Evolutionary conservation across 1,140 invertebrate species (phyloP).

Genomic region (Drosophila persimilis): DNA sequence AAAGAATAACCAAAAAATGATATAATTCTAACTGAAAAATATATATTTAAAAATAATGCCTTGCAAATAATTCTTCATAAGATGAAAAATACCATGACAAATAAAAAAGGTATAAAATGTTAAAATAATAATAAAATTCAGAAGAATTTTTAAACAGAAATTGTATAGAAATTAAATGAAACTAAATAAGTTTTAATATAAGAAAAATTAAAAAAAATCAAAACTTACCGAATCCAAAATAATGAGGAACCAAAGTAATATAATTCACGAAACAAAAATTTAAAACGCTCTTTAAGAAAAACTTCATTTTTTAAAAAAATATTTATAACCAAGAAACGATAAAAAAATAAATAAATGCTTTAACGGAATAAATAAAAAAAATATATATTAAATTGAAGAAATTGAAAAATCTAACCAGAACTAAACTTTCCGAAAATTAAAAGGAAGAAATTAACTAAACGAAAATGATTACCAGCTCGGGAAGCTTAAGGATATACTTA

Average conservation of each 20-base stretch:
- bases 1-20: constrained; percentile 4
- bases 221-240: constrained; percentile 29
- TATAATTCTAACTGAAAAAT: constrained; percentile 3
- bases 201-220: constrained; percentile 12
- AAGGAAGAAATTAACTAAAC: constrained; percentile 4
- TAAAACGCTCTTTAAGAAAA: not conserved
- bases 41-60: no score
- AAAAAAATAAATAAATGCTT: not conserved
- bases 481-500: constrained; percentile 17
- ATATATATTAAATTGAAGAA: constrained; percentile 10
- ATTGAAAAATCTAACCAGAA: not conserved
- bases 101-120: no score
- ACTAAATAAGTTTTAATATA: not conserved
- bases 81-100: no score
- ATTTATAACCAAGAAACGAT: not conserved
- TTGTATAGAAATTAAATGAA: no score
- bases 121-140: constrained; percentile 16
- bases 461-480: constrained; percentile 9
- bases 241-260: not conserved
- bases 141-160: no score
- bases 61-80: no score
- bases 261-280: not conserved
- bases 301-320: not conserved
- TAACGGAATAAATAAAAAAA: constrained; percentile 5
- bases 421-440: constrained; percentile 1